These are phyloP conservation scores for Teinopalpus imperialis DNA, from an alignment of 2,888 invertebrate species.

Conservation along the genomic window DNA sequence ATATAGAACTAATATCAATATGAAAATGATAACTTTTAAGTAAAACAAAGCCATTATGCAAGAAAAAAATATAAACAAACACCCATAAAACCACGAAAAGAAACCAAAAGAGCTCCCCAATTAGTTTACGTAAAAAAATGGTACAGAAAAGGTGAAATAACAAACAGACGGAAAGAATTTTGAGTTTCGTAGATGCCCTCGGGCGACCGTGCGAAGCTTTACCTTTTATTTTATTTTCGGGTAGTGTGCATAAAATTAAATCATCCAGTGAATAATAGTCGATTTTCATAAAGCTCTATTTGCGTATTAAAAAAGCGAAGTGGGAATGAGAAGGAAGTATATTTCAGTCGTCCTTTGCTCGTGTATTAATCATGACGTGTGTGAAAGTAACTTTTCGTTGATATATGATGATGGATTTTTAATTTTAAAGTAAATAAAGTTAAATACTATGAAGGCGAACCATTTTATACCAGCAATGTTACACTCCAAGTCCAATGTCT, in stretches of 20 bases:
- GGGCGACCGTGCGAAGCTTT: slow-evolving; percentile 11
- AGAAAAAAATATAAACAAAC: too few species aligned
- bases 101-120: background rate
- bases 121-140: slow-evolving; percentile 1
- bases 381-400: too few species aligned
- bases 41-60: too few species aligned
- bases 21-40: too few species aligned
- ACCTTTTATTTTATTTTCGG: slow-evolving; percentile 21
- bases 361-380: slow-evolving; percentile 10
- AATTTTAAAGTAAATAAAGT: too few species aligned
- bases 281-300: slow-evolving; percentile 10
- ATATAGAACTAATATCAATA: too few species aligned
- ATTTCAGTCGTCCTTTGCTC: background rate
- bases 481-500: too few species aligned
- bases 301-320: slow-evolving; percentile 1
- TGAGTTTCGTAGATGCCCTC: slow-evolving; percentile 6
- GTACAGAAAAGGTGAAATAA: slow-evolving; percentile 9
- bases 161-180: slow-evolving; percentile 7
- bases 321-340: background rate
- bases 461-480: too few species aligned
- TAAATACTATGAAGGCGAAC: too few species aligned
- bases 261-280: too few species aligned
- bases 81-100: too few species aligned
- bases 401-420: too few species aligned
- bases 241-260: slow-evolving; percentile 14